Evolutionary conservation across 2,113 vertebrate species (phyloP).

Genomic region (Excalfactoria chinensis): DNA sequence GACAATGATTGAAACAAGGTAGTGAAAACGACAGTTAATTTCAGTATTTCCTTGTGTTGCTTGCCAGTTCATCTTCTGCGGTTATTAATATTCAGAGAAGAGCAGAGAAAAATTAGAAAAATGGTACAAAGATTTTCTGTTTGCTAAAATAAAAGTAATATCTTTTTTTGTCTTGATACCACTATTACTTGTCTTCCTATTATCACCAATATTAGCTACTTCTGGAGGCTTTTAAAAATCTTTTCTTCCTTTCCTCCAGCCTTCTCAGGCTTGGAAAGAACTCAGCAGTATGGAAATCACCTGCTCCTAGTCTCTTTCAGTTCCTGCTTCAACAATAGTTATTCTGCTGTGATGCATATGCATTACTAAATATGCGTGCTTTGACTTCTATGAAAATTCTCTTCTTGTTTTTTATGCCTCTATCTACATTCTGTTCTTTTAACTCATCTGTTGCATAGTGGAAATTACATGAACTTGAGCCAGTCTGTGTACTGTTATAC

Average conservation of each 20-base stretch:
- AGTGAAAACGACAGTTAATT: conserved; percentile 23
- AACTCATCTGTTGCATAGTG: not conserved
- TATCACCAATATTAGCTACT: not conserved
- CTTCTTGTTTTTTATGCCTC: not conserved
- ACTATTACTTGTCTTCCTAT: not conserved
- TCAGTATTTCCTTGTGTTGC: not conserved
- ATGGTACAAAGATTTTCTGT: not conserved
- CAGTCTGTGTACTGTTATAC: not conserved
- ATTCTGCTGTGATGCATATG: not conserved
- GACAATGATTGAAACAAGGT: conserved; percentile 8
- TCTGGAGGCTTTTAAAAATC: not conserved
- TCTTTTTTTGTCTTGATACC: not conserved
- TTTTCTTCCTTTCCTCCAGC: not conserved
- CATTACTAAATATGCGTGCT: conserved; percentile 10
- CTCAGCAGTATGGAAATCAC: not conserved
- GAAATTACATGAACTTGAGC: not conserved
- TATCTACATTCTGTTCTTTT: not conserved
- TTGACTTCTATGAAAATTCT: not conserved
- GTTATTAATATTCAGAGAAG: not conserved
- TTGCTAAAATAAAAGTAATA: not conserved
- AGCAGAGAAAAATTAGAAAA: not conserved
- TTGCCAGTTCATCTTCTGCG: not conserved
- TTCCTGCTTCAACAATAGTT: conserved; percentile 10
- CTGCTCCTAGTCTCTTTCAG: not conserved
- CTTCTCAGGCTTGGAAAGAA: not conserved